These are phyloP conservation scores for Stenotaenia linearis DNA, from an alignment of 2,888 invertebrate genomes.

Conservation along the genomic window DNA sequence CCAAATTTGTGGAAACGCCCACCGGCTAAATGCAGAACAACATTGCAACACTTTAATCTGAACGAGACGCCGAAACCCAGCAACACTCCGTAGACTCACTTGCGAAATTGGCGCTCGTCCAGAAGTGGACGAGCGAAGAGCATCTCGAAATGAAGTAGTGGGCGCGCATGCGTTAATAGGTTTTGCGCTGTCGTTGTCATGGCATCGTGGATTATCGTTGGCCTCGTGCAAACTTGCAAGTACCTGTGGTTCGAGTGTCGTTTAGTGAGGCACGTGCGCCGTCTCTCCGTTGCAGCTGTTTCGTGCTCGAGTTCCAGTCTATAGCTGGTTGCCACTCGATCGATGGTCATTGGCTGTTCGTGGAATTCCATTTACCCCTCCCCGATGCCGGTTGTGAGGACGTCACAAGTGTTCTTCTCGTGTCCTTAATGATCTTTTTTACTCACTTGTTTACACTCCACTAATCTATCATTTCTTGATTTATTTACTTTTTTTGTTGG, in stretches of 20 bases:
- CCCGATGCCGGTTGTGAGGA: neutral
- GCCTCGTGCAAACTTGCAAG: neutral
- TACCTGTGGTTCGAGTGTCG: conserved; percentile 4
- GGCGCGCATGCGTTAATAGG: neutral
- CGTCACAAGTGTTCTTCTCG: neutral
- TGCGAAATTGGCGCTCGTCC: neutral
- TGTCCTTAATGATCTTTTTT: conserved; percentile 4
- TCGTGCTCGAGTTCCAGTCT: neutral
- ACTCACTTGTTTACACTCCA: conserved; percentile 5
- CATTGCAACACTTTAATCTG: no score
- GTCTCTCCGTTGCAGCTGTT: neutral
- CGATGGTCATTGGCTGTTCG: conserved; percentile 4
- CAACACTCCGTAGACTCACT: no score
- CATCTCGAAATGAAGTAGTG: neutral
- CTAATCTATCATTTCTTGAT: neutral
- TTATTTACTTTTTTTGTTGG: neutral
- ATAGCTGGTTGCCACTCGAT: neutral
- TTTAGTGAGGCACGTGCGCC: neutral
- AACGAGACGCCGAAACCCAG: no score
- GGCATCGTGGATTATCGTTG: neutral
- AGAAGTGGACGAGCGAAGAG: neutral
- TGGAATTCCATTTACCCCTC: neutral
- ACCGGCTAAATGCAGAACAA: no score
- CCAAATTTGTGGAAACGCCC: no score
- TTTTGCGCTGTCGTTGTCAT: neutral